These are phyloP conservation scores for Neodiprion lecontei DNA, from an alignment of 1,140 invertebrate genomes.

Conservation along the genomic window DNA sequence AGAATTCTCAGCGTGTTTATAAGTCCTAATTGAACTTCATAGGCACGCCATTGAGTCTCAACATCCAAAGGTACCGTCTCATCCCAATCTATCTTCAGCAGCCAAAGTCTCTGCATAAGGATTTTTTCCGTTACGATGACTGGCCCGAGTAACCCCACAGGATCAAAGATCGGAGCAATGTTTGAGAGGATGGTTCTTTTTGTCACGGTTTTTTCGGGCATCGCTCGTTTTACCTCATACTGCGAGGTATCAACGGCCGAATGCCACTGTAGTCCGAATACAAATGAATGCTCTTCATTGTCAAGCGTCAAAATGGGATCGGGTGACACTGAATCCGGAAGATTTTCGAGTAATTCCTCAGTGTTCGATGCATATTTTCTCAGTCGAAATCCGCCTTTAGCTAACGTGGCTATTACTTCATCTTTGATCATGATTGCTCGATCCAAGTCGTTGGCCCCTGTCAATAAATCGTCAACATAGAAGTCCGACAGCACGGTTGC, in stretches of 20 bases:
- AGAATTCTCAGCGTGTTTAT: no score
- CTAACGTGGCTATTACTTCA: constrained; percentile 38
- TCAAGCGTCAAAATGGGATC: no score
- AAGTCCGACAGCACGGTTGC: constrained; percentile 37
- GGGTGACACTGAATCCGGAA: not conserved
- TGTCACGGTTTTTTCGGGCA: no score
- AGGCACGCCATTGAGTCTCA: no score
- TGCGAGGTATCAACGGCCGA: no score
- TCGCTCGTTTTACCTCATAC: no score
- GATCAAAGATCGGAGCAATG: constrained; percentile 29
- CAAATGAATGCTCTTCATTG: no score
- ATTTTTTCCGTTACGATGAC: constrained; percentile 22
- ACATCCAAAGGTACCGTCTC: constrained; percentile 3
- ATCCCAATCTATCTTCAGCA: constrained; percentile 23
- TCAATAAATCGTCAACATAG: constrained; percentile 49
- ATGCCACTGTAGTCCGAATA: no score
- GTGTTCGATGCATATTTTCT: constrained; percentile 52
- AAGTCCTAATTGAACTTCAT: not conserved
- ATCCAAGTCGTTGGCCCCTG: constrained; percentile 24
- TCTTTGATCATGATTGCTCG: constrained; percentile 20
- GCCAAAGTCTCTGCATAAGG: constrained; percentile 32
- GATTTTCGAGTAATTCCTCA: constrained; percentile 12
- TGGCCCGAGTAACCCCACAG: constrained; percentile 27
- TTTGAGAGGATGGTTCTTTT: no score
- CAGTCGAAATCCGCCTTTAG: constrained; percentile 42